Base-by-base conservation (phyloP, 2,113 vertebrate species). In the Plecotus auritus region DNA sequence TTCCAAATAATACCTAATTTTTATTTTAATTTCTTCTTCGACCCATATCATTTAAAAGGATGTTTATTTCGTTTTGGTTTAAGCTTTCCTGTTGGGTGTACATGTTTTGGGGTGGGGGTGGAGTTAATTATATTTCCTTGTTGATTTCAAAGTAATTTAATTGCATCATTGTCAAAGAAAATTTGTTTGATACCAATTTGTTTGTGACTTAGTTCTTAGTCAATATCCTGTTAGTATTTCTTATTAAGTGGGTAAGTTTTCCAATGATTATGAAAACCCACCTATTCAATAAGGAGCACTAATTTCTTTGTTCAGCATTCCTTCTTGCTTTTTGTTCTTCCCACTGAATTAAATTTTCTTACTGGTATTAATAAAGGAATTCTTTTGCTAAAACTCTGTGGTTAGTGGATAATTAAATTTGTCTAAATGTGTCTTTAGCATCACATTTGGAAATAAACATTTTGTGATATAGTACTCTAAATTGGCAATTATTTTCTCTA, bases 281-380 rank as follows among this genome's bases (percentile, higher is more conserved):
- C 26, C 18, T 91, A 28, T 64, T 88, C 51, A 82, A 74, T 59
- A 77, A 67, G 2, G 13, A 37, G 5, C 22, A 61, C 13, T 84
- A 20, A 64, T 87, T 86, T 90, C 47, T 91, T 64, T 84, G 9
- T 70, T 76, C 59, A 73, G 9, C 59, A 9, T 73, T 78, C 7
- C n/a, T 51, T 66, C 7, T n/a, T 37, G 32, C 14, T 69, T 84
- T 88, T 30, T 85, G 72, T 70, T 73, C 11, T 20, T 83, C 94
- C 11, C 82, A 59, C 23, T 80, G 23, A 40, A 66, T 91, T 88
- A 88, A 94, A 59, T 85, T 93, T 93, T 93, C 45, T 78, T 81
- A 56, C 54, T 22, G 54, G 20, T 56, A 88, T 88, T 40, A 56
- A 56, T 78, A 93, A 85, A 91, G 28, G 18, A 84, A 83, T 59